A percentile compares a stretch with the other conserved stretches of the same genome.
These are phyloP conservation scores for Coptodon rendalli DNA, from an alignment of 2,113 vertebrate genomes.

Conservation along the genomic window DNA sequence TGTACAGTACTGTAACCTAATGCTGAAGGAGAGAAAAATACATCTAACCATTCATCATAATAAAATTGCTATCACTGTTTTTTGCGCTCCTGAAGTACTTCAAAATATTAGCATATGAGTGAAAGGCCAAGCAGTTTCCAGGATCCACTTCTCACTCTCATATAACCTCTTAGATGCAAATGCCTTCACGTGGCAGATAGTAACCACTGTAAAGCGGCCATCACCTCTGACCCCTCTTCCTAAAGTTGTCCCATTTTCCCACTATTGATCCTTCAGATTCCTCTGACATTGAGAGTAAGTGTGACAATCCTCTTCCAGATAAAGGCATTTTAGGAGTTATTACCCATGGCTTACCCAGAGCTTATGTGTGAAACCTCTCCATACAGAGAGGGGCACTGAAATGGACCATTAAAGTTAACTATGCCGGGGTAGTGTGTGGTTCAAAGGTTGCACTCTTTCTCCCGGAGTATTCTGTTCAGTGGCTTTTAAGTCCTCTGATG, in stretches of 20 bases:
- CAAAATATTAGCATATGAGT: constrained; percentile 11
- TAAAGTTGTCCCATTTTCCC: constrained; percentile 24
- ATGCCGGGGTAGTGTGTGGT: neutral
- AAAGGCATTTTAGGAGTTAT: constrained; percentile 45
- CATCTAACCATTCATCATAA: neutral
- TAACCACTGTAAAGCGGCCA: constrained; percentile 10
- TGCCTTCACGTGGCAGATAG: constrained; percentile 38
- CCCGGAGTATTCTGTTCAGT: neutral
- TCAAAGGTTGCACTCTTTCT: constrained; percentile 24
- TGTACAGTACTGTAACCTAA: neutral
- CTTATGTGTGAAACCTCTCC: constrained; percentile 33
- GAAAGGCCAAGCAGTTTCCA: constrained; percentile 22
- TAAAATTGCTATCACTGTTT: neutral
- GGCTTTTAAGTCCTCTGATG: neutral
- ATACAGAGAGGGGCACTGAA: neutral
- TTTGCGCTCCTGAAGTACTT: neutral
- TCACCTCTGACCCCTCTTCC: constrained; percentile 58
- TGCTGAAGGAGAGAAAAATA: neutral
- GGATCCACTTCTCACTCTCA: constrained; percentile 28
- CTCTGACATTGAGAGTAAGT: constrained; percentile 51
- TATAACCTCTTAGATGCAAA: constrained; percentile 44
- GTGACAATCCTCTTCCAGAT: constrained; percentile 58
- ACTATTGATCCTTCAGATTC: constrained; percentile 56
- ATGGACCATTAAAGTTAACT: constrained; percentile 10
- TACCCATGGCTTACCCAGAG: neutral